Evolutionary conservation across 2,888 invertebrate genomes (phyloP).

Genomic region (Ectropis crepuscularia): DNA sequence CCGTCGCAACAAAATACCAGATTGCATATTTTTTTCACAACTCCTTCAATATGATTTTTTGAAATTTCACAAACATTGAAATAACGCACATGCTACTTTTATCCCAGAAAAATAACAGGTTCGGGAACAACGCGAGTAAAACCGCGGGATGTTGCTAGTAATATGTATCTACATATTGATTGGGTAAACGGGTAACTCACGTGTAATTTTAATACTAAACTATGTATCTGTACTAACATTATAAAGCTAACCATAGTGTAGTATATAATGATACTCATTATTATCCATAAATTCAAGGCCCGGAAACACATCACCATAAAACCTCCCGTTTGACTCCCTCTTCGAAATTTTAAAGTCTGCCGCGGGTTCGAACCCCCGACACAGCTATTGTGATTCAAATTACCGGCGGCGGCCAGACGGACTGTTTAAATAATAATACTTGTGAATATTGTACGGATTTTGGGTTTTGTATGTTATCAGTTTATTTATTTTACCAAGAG

Average conservation of each 20-base stretch:
- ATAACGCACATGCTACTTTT: no score
- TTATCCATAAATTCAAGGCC: slow-evolving; percentile 9
- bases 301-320: slow-evolving; percentile 31
- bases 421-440: slow-evolving; percentile 74
- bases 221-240: no score
- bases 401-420: slow-evolving; percentile 56
- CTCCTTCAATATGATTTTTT: no score
- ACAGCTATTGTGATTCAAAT: slow-evolving; percentile 75
- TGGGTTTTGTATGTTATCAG: slow-evolving; percentile 23
- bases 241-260: no score
- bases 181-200: no score
- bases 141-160: no score
- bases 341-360: slow-evolving; percentile 39
- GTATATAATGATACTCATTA: neutral
- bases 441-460: slow-evolving; percentile 41
- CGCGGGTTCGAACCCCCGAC: slow-evolving; percentile 39
- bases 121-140: no score
- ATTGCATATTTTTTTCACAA: no score
- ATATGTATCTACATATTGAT: neutral
- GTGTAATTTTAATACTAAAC: no score
- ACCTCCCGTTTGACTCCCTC: slow-evolving; percentile 27
- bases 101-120: no score
- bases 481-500: slow-evolving; percentile 3
- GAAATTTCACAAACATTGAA: no score
- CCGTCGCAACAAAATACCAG: no score